Evolutionary conservation across 2,888 invertebrate species (phyloP).

Genomic region (Danaus chrysippus): DNA sequence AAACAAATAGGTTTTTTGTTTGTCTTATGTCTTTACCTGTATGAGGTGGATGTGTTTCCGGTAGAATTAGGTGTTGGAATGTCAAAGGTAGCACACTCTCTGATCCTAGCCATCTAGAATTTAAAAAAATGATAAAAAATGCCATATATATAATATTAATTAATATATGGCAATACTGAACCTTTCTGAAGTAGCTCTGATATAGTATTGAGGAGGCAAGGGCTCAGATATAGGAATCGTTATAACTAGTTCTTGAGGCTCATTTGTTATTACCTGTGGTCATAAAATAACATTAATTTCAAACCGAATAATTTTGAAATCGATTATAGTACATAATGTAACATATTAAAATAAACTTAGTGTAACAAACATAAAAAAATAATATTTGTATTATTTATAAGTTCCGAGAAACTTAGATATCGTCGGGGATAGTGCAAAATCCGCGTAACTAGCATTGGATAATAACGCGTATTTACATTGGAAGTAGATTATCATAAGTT

Average conservation of each 20-base stretch:
- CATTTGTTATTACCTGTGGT: slow-evolving; percentile 81
- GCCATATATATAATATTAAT: background rate
- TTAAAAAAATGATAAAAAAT: slow-evolving; percentile 27
- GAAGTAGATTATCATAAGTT: too few relatives aligned
- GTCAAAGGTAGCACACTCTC: slow-evolving; percentile 80
- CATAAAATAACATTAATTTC: slow-evolving; percentile 26
- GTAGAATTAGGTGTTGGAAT: slow-evolving; percentile 93
- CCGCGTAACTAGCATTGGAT: too few relatives aligned
- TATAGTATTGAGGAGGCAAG: slow-evolving; percentile 93
- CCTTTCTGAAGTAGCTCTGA: slow-evolving; percentile 91
- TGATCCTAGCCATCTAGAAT: slow-evolving; percentile 79
- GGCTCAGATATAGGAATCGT: slow-evolving; percentile 97
- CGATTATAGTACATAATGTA: too few relatives aligned
- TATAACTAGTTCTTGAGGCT: slow-evolving; percentile 92
- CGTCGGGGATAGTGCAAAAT: too few relatives aligned
- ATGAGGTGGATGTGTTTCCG: slow-evolving; percentile 94
- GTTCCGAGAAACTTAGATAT: too few relatives aligned
- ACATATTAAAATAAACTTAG: too few relatives aligned
- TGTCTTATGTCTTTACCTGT: slow-evolving; percentile 79
- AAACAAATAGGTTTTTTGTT: too few relatives aligned
- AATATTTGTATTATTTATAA: too few relatives aligned
- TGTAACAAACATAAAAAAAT: too few relatives aligned
- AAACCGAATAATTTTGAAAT: too few relatives aligned
- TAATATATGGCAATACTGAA: slow-evolving; percentile 48
- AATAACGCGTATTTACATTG: too few relatives aligned